Conservation (phyloP, 2,113 vertebrate species). For the Pollimyrus isidori region DNA sequence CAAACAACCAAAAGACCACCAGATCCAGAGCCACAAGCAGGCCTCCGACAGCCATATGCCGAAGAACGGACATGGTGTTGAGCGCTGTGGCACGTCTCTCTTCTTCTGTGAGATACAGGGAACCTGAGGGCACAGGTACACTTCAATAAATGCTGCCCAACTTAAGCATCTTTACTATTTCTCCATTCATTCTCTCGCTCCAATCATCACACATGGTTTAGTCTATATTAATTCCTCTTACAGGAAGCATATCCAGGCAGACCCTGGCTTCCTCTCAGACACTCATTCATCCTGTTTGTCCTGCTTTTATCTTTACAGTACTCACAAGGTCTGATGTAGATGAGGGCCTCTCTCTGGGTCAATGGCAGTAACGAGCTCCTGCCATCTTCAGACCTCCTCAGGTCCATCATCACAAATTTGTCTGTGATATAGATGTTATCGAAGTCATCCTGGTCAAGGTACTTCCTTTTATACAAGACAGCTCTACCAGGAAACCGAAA, state of each 20-base stretch:
- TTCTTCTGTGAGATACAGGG: slow-evolving; percentile 38
- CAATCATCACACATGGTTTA: not conserved
- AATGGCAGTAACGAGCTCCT: slow-evolving; percentile 67
- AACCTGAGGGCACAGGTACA: slow-evolving; percentile 41
- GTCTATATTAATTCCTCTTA: not conserved
- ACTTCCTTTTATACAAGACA: slow-evolving; percentile 57
- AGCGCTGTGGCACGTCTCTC: slow-evolving; percentile 45
- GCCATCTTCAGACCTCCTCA: slow-evolving; percentile 38
- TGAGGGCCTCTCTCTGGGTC: slow-evolving; percentile 48
- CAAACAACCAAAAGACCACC: slow-evolving; percentile 79
- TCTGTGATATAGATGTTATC: slow-evolving; percentile 79
- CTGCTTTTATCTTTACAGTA: not conserved
- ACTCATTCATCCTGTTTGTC: not conserved
- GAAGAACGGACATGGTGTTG: slow-evolving; percentile 46
- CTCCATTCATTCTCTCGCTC: not conserved
- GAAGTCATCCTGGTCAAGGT: slow-evolving; percentile 60
- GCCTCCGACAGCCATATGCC: slow-evolving; percentile 51
- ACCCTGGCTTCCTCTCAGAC: slow-evolving; percentile 5
- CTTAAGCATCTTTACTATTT: not conserved
- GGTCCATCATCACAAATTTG: slow-evolving; percentile 64
- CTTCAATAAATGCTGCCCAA: not conserved
- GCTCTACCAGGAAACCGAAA: slow-evolving; percentile 56
- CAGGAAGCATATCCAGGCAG: not conserved
- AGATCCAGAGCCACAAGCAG: slow-evolving; percentile 71
- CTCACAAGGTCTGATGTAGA: slow-evolving; percentile 71